Percentiles rank a stretch among this genome's conserved stretches.
Conservation (phyloP, 2,888 invertebrate species). For the Chymomyza fuscimana region DNA sequence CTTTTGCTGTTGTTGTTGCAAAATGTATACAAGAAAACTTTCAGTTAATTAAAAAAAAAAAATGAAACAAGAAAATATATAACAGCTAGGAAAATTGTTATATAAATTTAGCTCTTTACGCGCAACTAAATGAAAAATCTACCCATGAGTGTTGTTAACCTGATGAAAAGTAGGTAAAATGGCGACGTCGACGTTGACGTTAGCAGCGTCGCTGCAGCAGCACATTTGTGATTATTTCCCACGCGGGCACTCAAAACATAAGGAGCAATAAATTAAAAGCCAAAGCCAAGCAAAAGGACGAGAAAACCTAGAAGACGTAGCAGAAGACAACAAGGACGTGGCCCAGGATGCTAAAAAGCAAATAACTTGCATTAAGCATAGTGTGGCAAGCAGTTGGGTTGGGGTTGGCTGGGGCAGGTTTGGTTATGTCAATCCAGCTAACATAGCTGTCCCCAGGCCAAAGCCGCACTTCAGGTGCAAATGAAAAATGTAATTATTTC, state of each 20-base stretch:
- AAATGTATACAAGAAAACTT: constrained; percentile 48
- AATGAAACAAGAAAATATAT: constrained; percentile 6
- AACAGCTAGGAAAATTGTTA: constrained; percentile 43
- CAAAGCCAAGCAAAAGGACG: constrained; percentile 43
- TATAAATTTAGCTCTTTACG: constrained; percentile 62
- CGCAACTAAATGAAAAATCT: constrained; percentile 68
- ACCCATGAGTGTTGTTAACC: constrained; percentile 74
- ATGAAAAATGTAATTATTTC: constrained; percentile 75
- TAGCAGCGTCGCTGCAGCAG: constrained; percentile 20
- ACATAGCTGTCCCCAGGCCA: not conserved
- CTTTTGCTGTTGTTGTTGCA: constrained; percentile 22
- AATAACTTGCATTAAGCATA: constrained; percentile 34
- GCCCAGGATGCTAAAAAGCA: constrained; percentile 51
- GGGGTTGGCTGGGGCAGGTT: not conserved
- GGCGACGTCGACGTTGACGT: constrained; percentile 15
- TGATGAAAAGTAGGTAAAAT: constrained; percentile 71
- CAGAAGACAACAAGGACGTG: constrained; percentile 19
- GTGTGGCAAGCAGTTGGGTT: not conserved
- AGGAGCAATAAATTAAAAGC: constrained; percentile 75
- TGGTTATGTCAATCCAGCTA: not conserved
- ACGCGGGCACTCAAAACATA: constrained; percentile 75
- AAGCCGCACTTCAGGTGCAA: constrained; percentile 67
- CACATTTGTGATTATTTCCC: constrained; percentile 75
- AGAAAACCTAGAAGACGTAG: constrained; percentile 20
- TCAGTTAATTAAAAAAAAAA: constrained; percentile 57